A percentile compares a stretch with the other conserved stretches of the same genome.
Conservation (phyloP, 2,888 invertebrate species). For the Bombylius major region DNA sequence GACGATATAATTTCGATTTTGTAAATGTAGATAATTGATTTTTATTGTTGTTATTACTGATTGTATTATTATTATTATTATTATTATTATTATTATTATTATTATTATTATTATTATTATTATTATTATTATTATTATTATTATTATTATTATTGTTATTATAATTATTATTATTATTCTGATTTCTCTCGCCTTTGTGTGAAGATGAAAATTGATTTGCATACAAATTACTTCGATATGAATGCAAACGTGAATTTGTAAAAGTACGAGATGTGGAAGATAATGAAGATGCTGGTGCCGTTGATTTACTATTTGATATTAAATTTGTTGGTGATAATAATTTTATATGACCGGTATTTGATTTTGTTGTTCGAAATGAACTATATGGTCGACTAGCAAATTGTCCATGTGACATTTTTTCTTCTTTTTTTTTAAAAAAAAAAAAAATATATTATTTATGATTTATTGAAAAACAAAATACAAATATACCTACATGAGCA, state of each 20-base stretch:
- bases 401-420: slow-evolving; percentile 34
- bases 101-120: slow-evolving; percentile 27
- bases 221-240: slow-evolving; percentile 24
- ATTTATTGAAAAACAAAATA: too few relatives aligned
- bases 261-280: slow-evolving; percentile 17
- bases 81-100: too few relatives aligned
- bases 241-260: slow-evolving; percentile 26
- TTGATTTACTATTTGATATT: slow-evolving; percentile 5
- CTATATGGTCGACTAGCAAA: slow-evolving; percentile 33
- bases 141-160: not conserved
- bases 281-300: slow-evolving; percentile 7
- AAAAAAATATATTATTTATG: too few relatives aligned
- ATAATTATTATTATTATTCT: too few relatives aligned
- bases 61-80: too few relatives aligned
- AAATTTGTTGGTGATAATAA: slow-evolving; percentile 14
- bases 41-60: not conserved
- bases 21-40: too few relatives aligned
- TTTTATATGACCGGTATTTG: slow-evolving; percentile 10
- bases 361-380: slow-evolving; percentile 30
- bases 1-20: slow-evolving; percentile 27
- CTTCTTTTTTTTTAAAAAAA: too few relatives aligned
- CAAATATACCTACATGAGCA: too few relatives aligned
- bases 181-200: too few relatives aligned
- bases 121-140: not conserved
- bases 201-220: slow-evolving; percentile 4